Evolutionary conservation across 2,113 vertebrate species (phyloP), one percentile per base, ranked within the genome.

Genomic region (Chloroceryle aenea): DNA sequence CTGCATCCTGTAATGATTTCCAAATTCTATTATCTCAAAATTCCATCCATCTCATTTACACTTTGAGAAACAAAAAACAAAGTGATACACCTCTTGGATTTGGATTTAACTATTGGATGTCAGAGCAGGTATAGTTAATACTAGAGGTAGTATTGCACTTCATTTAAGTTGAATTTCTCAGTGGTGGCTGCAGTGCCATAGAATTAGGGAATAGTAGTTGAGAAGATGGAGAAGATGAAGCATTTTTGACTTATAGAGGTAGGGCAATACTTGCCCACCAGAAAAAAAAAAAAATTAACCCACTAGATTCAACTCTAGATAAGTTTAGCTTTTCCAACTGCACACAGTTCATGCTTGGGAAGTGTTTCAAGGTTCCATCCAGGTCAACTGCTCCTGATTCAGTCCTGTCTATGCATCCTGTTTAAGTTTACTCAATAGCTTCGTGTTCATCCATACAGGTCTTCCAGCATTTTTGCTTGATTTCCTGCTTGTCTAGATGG

Each of bases 1-100:
- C 81, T 95, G 83, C 74, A 92, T 96, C 61, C 89, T 85, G 58
- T 93, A 92, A 94, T 96, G 92, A 94, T 86, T 96, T 96, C 62
- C 87, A 93, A 67, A 95, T 75, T 81, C 58, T 59, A 93, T 95
- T 96, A 93, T 85, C 93, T 88, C 90, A 83, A 86, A 96, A 92
- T 96, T 91, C 87, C 86, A 93, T 91, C 22, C 22, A 90, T 95
- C 91, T 96, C 43, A 75, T 95, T 96, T 95, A 87, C 68, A 72
- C 68, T 93, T 86, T 80, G 45, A 95, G 84, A 97, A 97, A 94
- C 69, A 90, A 80, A 93, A 87, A 30, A 8, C 63, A 93, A 67
- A 82, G 29, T 91, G 83, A 77, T 72, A 78, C 87, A 97, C 72
- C 17, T 56, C 22, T 78, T 74, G 53, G 17, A 42, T 91, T 32